phyloP scores from a whole-genome alignment of 1,140 invertebrate species.

The Helicoverpa zea region DNA sequence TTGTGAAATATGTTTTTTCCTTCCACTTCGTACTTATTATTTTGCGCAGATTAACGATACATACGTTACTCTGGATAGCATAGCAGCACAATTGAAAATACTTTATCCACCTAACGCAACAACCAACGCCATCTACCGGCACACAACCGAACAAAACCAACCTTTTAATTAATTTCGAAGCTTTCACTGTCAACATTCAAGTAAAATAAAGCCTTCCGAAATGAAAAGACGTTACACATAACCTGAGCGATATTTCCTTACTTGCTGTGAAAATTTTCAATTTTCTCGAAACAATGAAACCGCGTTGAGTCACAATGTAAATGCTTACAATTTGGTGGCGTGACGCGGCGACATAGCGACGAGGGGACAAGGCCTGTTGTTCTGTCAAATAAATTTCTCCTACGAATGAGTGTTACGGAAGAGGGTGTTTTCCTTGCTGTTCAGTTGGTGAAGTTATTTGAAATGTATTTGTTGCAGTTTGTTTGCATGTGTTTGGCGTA shows the following conservation, averaged over 20 bases:
- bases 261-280: conserved; percentile 57
- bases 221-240: conserved; percentile 49
- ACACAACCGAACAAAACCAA: not conserved
- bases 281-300: conserved; percentile 58
- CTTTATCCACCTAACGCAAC: not conserved
- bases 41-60: not conserved
- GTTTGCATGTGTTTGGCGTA: conserved; percentile 5
- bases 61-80: not conserved
- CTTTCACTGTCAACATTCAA: conserved; percentile 20
- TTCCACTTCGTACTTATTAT: not conserved
- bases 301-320: conserved; percentile 13
- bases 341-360: conserved; percentile 37
- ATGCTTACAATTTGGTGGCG: conserved; percentile 33
- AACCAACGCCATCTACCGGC: conserved; percentile 22
- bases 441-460: conserved; percentile 29
- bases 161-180: conserved; percentile 43
- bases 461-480: conserved; percentile 2
- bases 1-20: not conserved
- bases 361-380: conserved; percentile 21
- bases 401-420: conserved; percentile 25
- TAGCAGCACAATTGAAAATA: not conserved
- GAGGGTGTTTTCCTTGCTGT: conserved; percentile 30
- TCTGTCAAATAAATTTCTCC: conserved; percentile 47
- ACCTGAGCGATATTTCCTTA: conserved; percentile 54
- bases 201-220: conserved; percentile 37